Conservation (phyloP, 2,888 invertebrate species). For the Morpho helenor region DNA sequence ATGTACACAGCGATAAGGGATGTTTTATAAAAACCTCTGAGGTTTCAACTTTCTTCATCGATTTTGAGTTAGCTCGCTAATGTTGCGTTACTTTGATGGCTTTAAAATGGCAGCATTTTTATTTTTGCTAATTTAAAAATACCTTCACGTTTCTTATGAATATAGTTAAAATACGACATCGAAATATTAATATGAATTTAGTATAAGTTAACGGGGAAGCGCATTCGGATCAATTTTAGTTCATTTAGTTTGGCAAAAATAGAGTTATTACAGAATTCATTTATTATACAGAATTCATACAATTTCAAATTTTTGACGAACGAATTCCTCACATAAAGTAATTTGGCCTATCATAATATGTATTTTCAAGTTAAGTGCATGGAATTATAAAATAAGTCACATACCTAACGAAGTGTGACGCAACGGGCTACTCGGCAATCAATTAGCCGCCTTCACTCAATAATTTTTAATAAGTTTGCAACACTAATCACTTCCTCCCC, state of each 20-base stretch:
- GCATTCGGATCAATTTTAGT: slow-evolving; percentile 39
- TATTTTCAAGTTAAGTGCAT: too few species aligned
- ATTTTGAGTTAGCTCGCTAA: slow-evolving; percentile 38
- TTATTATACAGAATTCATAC: too few species aligned
- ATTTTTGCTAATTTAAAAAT: slow-evolving; percentile 24
- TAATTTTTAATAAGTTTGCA: slow-evolving; percentile 76
- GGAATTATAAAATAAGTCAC: slow-evolving; percentile 15
- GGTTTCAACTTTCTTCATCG: slow-evolving; percentile 52
- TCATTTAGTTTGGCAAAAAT: too few species aligned
- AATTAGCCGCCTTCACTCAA: slow-evolving; percentile 75
- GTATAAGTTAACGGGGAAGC: slow-evolving; percentile 52
- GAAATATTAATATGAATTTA: slow-evolving; percentile 53
- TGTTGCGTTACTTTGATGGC: slow-evolving; percentile 31
- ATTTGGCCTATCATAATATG: too few species aligned
- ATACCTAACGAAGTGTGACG: slow-evolving; percentile 37
- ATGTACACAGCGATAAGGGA: slow-evolving; percentile 73
- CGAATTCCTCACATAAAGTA: too few species aligned
- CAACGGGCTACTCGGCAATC: slow-evolving; percentile 51
- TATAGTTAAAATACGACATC: slow-evolving; percentile 25
- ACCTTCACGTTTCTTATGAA: slow-evolving; percentile 21
- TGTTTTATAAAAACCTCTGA: slow-evolving; percentile 59
- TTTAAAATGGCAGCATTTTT: slow-evolving; percentile 15
- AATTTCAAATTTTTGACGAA: too few species aligned
- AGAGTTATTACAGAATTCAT: too few species aligned
- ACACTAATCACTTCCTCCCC: slow-evolving; percentile 75